A percentile compares a stretch with the other conserved stretches of the same genome.
phyloP scores from a whole-genome alignment of 2,113 vertebrate genomes.

The Erinaceus europaeus region DNA sequence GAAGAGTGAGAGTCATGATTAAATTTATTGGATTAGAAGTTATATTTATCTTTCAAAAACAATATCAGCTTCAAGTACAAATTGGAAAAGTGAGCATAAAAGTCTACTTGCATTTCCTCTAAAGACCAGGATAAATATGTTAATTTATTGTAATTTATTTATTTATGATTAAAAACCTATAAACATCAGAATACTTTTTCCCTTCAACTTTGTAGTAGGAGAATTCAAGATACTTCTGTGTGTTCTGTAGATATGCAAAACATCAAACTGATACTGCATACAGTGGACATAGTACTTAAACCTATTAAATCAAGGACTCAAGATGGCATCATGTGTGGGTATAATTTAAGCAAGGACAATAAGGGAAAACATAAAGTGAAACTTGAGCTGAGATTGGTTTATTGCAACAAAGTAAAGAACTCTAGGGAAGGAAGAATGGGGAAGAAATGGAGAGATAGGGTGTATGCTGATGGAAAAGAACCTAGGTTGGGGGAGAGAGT shows the following conservation, averaged over 20 bases:
- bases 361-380: too few species aligned
- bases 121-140: background rate
- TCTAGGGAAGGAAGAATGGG: too few species aligned
- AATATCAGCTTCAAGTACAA: background rate
- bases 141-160: background rate
- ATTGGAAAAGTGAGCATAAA: background rate
- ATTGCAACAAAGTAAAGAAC: too few species aligned
- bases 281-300: slow-evolving; percentile 76
- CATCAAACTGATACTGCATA: slow-evolving; percentile 84
- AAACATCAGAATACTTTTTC: background rate
- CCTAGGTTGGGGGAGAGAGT: too few species aligned
- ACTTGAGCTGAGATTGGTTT: too few species aligned
- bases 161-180: background rate
- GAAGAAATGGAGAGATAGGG: too few species aligned
- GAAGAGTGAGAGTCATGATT: background rate
- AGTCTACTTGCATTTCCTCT: background rate
- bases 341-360: too few species aligned
- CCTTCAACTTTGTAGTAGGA: slow-evolving; percentile 55
- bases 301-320: slow-evolving; percentile 72
- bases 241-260: slow-evolving; percentile 82
- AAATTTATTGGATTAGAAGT: background rate
- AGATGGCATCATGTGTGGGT: too few species aligned
- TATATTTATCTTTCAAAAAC: background rate
- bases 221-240: slow-evolving; percentile 56
- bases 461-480: too few species aligned